A percentile compares a stretch with the other conserved stretches of the same genome.
phyloP scores from a whole-genome alignment of 2,113 vertebrate genomes.

The Rhynchomys soricoides region DNA sequence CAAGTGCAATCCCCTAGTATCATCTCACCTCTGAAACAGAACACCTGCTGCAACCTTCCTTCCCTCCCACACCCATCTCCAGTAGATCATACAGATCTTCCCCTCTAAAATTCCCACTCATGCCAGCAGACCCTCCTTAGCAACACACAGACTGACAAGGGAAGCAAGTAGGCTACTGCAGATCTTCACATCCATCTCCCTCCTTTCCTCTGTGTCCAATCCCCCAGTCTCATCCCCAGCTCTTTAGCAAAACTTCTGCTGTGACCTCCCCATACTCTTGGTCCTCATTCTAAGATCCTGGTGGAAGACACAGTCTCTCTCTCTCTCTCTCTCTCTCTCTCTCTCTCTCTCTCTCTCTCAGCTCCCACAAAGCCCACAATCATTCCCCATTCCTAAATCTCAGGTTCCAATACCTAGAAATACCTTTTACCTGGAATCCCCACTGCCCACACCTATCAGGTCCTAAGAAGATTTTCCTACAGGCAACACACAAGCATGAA shows the following conservation, averaged over 20 bases:
- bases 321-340: not conserved
- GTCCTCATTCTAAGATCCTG: not conserved
- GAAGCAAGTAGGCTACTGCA: not conserved
- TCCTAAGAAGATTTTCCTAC: too few species aligned
- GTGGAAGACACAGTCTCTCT: not conserved
- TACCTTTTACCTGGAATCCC: not conserved
- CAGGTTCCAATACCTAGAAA: not conserved
- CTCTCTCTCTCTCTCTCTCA: not conserved
- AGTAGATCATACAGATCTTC: not conserved
- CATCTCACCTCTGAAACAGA: not conserved
- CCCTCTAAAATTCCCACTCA: not conserved
- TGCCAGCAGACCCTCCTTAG: not conserved
- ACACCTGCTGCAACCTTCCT: not conserved
- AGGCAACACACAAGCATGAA: not conserved
- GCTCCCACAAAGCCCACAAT: not conserved
- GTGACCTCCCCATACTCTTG: too few species aligned
- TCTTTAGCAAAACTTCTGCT: not conserved
- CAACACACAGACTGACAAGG: not conserved
- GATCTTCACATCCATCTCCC: not conserved
- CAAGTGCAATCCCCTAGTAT: not conserved
- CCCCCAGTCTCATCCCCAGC: not conserved
- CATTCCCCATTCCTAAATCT: not conserved
- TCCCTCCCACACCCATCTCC: not conserved
- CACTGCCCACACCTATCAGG: not conserved
- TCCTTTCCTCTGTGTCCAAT: not conserved